Evolutionary conservation across 2,888 invertebrate species (phyloP), one percentile per base, ranked within the genome.

Genomic region (Cheilosia vernalis): DNA sequence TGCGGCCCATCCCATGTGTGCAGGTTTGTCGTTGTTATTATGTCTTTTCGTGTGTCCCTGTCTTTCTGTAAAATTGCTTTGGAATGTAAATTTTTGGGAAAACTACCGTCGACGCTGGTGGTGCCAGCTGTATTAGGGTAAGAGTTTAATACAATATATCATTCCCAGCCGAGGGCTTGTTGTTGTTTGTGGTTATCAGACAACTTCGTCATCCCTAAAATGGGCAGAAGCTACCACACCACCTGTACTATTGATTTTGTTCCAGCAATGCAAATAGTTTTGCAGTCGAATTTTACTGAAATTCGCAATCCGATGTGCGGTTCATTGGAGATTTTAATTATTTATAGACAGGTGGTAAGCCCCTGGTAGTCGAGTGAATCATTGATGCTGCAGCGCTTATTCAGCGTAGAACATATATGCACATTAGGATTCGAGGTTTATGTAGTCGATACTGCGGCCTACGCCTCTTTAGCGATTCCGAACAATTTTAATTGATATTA

Each of bases 1-100:
- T 33, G 13, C 13, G 37, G 13, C 37, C 37, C 37, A 58, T 70
- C 47, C 24, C 27, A 33, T 19, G 24, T 13, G 49, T 51, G 24
- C 40, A n/a, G n/a, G 37, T 37, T 7, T 55, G 55, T 47, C 56
- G 55, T 58, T 58, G 17, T 53, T 51, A 53, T 80, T 53, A 37
- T 58, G 33, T 27, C 27, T 2, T 30, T 21, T 15, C 21, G 51
- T 21, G 24, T 21, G 10, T 24, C 61, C 40, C 27, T 55, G 24
- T 21, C 51, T 33, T 15, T 61, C 17, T 44, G 33, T 40, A 10
- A 67, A 67, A 74, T 61, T 61, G 47, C 27, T 67, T 74, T 63
- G 24, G 55, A 63, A 63, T 76, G 66, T 2, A 64, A 27, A 53
- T 67, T 81, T 74, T 76, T 17, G 63, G 67, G 67, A 67, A 55